phyloP scores from a whole-genome alignment of 2,113 vertebrate species.

The Chiloscyllium plagiosum region DNA sequence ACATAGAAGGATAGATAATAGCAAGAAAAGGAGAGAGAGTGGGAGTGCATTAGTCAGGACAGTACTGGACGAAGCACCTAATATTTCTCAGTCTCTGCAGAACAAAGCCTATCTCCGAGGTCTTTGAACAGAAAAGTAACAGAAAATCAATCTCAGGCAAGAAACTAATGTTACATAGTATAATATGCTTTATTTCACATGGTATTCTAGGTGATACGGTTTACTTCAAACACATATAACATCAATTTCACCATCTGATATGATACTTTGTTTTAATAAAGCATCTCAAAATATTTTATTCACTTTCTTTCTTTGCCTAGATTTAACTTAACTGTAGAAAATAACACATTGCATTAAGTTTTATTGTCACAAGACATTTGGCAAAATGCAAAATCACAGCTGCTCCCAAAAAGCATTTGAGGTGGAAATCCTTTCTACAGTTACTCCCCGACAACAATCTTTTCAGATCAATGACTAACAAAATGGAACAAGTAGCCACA shows the following conservation, averaged over 20 bases:
- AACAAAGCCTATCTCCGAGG: neutral
- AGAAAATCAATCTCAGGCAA: neutral
- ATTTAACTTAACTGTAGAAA: neutral
- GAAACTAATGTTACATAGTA: neutral
- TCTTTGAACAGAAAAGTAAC: neutral
- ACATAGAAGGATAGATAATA: no score
- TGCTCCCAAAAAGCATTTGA: neutral
- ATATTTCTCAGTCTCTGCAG: neutral
- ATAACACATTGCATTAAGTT: neutral
- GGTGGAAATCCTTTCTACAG: conserved; percentile 36
- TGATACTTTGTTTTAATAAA: neutral
- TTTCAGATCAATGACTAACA: conserved; percentile 41
- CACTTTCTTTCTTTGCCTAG: neutral
- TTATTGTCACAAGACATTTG: conserved; percentile 30
- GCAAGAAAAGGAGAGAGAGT: neutral
- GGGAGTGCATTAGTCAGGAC: neutral
- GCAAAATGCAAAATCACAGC: conserved; percentile 33
- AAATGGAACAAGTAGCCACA: conserved; percentile 46
- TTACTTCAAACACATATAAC: neutral
- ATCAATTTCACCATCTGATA: neutral
- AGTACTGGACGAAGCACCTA: neutral
- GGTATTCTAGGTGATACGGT: neutral
- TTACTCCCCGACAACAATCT: conserved; percentile 28
- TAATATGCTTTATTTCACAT: neutral
- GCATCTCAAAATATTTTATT: neutral